Base-by-base conservation (phyloP, 1,140 invertebrate species). In the Formica exsecta region DNA sequence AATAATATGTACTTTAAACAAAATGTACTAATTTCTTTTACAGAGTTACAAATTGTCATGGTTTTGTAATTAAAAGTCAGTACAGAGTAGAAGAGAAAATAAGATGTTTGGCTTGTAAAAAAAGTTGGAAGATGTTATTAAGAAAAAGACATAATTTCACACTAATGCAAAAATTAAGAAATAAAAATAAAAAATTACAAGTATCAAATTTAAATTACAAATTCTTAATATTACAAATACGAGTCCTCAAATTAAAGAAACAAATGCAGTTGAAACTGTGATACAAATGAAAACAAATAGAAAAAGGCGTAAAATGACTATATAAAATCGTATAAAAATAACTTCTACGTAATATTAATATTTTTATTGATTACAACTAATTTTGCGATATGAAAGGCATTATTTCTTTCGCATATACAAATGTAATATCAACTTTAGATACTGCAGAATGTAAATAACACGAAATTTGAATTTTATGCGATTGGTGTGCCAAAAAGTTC, bases 401-500 rank as follows among this genome's bases (percentile, higher is more conserved):
- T 48, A 48, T 48, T 16, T 3, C 11, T 48, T 48, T 48, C 44
- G 44, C 13, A 11, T 48, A 13, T 48, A 48, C 7, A 41, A 41
- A 48, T 29, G 25, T 29, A 29, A 29, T 48, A 48, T 48, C 3
- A 48, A 48, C 7, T 48, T n/a, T 29, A 22, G 25, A 7, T 2
- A 25, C 2, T 71, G 29, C 3, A 16, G 11, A 57, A 74, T 57
- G 48, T 16, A 36, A 74, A 74, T 32, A 32, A 71, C 19, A 9
- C 9, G 5, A 25, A 1, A 25, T 32, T 73, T 54, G 19, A 57
- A 8, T 73, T 36, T 57, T 13, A 22, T 16, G 9, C 13, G 22
- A 1, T 38, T 13, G 32, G 9, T 44, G 16, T 36, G 9, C 11
- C 1, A 44, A 51, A 73, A 79, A 57, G 90, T 93, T 91, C 86